These are phyloP conservation scores for Albula goreensis DNA, from an alignment of 2,113 vertebrate species.

Conservation along the genomic window DNA sequence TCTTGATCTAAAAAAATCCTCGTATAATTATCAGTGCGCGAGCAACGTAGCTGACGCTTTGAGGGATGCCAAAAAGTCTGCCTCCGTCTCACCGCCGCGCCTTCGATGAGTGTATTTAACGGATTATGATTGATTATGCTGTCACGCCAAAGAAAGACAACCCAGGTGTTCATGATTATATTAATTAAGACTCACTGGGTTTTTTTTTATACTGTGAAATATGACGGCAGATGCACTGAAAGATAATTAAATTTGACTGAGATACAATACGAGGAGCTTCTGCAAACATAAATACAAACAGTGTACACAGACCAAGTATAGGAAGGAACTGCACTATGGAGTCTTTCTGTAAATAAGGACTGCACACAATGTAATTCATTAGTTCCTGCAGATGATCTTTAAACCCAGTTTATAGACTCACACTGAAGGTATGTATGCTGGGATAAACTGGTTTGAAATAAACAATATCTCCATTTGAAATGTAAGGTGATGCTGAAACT, in stretches of 20 bases:
- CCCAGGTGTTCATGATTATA: constrained; percentile 76
- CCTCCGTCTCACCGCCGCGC: constrained; percentile 60
- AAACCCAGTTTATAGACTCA: too few relatives aligned
- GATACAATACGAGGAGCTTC: neutral
- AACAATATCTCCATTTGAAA: neutral
- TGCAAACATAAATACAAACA: neutral
- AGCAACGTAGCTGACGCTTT: constrained; percentile 39
- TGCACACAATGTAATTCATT: too few relatives aligned
- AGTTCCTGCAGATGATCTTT: too few relatives aligned
- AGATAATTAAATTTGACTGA: constrained; percentile 46
- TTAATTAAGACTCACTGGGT: constrained; percentile 75
- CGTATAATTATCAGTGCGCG: constrained; percentile 57
- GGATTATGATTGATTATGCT: constrained; percentile 78
- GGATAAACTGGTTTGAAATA: too few relatives aligned
- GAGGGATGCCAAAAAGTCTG: constrained; percentile 69
- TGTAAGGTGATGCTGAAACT: neutral
- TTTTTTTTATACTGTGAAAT: constrained; percentile 57
- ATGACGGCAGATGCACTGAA: constrained; percentile 49
- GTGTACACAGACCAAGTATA: neutral
- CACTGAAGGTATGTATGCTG: too few relatives aligned
- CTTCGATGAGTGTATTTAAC: constrained; percentile 70
- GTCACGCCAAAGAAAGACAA: constrained; percentile 71
- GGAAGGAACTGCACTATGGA: neutral
- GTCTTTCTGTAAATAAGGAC: neutral
- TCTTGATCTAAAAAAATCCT: constrained; percentile 57